Base-by-base conservation (phyloP, 2,888 invertebrate genomes). In the Macaria notata region DNA sequence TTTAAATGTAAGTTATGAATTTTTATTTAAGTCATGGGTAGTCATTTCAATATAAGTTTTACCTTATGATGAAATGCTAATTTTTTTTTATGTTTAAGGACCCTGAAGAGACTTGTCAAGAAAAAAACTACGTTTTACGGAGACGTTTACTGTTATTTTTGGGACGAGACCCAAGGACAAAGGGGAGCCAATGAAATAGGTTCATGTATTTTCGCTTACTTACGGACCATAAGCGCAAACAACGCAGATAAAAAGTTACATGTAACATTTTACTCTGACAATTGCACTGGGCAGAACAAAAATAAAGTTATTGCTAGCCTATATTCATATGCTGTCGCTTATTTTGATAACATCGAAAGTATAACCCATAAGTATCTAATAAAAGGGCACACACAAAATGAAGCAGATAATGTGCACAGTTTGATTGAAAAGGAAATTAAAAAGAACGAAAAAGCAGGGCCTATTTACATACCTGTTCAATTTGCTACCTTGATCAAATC, bases 261-360 rank as follows among this genome's bases (percentile, higher is more conserved):
- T 8, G 9, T 41, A 41, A 41, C 9, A 8, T 41, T 41, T 9
- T 41, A 41, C 41, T 8, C 8, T n/a, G 49, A 49, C 29, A 49
- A 49, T 42, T 49, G 49, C 31, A n/a, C 31, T 5, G 49, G 49
- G 6, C 49, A 49, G 29, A 41, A 49, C 9, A 49, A 41, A 49
- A 49, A 49, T 19, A 41, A 41, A 7, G 4, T 9, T 30, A 49
- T 49, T 31, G 41, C 31, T 38, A 5, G n/a, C 29, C n/a, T 49
- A 8, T 46, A 36, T 36, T 9, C 9, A 3, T 46, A 9, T 46
- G 46, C 46, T 9, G 46, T 46, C 3, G 9, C 9, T n/a, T 9
- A 31, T 33, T 9, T 46, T 3, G 4, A 3, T 9, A 49, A 49
- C 9, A 41, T 49, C 3, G 6, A 33, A 8, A 33, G 9, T 6